Evolutionary conservation across 2,113 vertebrate species (phyloP), one percentile per base, ranked within the genome.

Genomic region (Sturnus vulgaris): DNA sequence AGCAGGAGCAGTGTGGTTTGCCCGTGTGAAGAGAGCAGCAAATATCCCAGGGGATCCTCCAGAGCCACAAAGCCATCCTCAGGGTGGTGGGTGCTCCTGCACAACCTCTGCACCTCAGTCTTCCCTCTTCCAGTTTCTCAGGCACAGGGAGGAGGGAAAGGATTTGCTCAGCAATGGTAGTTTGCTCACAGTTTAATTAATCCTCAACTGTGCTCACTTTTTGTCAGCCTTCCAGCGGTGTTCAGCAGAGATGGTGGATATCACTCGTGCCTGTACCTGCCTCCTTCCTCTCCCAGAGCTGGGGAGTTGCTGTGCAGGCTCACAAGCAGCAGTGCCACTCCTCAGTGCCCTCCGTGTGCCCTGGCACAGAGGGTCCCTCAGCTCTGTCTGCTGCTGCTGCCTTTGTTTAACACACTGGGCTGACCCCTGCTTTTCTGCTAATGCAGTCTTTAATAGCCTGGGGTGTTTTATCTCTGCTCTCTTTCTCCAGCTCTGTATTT

Each of bases 111-210:
- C 33, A 4, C 31, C 56, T 64, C 25, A 37, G 16, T 31, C 52
- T 69, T 82, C 68, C 21, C 47, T 10, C 17, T 56, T 55, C 19
- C 47, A 47, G 40, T 52, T 86, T 78, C 68, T 84, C 73, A 78
- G 9, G 33, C 46, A 18, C 7, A 21, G 77, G 60, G 72, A 88
- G 57, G 60, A 93, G 92, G 47, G 13, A 68, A 47, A 46, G 25
- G 56, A 37, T 86, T 88, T 92, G 64, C 71, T 93, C 79, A 61
- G 90, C 71, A 46, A 3, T 53, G 31, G 64, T 86, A 28, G 64
- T 73, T 92, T 94, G 72, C 86, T 95, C 86, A 82, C 23, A 57
- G 76, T 82, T 96, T 93, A 95, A 96, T 96, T 96, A 95, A 64
- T 86, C 53, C 57, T 90, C 37, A 84, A 6, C 56, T 76, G 52